Evolutionary conservation across 92 coral and sea anemone genomes (phyloP).

Genomic region (Heliopora coerulea): DNA sequence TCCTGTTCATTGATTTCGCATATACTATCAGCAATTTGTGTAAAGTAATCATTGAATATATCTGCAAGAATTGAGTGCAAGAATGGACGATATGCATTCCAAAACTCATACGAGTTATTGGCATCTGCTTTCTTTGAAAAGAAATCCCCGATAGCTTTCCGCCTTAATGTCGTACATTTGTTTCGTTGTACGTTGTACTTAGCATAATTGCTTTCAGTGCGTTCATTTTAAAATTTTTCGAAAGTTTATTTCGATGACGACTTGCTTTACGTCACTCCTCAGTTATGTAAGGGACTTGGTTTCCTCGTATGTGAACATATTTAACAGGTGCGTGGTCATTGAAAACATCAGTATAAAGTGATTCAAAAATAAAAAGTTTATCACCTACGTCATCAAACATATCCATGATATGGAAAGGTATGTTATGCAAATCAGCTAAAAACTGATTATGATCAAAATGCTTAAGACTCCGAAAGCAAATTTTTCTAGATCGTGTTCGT

Average conservation of each 20-base stretch:
- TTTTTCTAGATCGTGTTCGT: constrained; percentile 47
- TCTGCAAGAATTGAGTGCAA: constrained; percentile 24
- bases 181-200: constrained; percentile 52
- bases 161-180: constrained; percentile 45
- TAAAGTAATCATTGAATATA: constrained; percentile 36
- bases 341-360: constrained; percentile 38
- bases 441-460: constrained; percentile 34
- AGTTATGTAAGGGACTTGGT: constrained; percentile 55
- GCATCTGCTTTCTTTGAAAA: constrained; percentile 27
- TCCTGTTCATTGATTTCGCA: background rate
- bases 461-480: constrained; percentile 39
- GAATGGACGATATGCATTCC: constrained; percentile 37
- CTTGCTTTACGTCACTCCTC: constrained; percentile 48
- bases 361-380: constrained; percentile 51
- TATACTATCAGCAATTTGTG: constrained; percentile 20
- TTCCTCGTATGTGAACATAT: constrained; percentile 43
- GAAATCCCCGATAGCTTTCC: constrained; percentile 49
- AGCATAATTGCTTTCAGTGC: constrained; percentile 33
- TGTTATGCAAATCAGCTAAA: constrained; percentile 30
- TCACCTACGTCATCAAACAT: constrained; percentile 55
- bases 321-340: constrained; percentile 55
- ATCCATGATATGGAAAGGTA: constrained; percentile 51
- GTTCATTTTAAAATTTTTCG: constrained; percentile 35
- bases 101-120: constrained; percentile 31
- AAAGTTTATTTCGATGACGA: constrained; percentile 48